phyloP scores from a whole-genome alignment of 2,888 invertebrate species.

The Campaea margaritaria region DNA sequence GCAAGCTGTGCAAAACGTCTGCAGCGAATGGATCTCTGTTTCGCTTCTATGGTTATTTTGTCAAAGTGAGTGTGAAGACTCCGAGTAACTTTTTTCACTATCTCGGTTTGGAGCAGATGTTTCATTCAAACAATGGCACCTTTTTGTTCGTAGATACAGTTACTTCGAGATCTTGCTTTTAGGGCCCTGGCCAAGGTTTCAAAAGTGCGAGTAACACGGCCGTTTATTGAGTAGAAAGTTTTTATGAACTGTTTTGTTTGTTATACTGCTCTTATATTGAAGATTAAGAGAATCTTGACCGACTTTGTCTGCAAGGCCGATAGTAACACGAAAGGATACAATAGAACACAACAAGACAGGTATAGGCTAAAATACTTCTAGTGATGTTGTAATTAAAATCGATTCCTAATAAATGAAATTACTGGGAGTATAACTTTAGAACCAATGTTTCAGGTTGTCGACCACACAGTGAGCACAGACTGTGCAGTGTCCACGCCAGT shows the following conservation, averaged over 20 bases:
- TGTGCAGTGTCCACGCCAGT: no score
- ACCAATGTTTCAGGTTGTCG: no score
- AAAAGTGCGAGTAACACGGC: constrained; percentile 8
- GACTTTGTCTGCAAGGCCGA: constrained; percentile 2
- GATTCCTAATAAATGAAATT: no score
- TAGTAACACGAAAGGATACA: no score
- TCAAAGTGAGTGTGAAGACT: constrained; percentile 55
- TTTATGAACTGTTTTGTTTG: constrained; percentile 25
- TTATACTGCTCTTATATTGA: neutral
- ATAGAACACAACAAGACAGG: no score
- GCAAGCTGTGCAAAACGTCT: constrained; percentile 44
- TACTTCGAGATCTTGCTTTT: constrained; percentile 23
- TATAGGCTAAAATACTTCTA: no score
- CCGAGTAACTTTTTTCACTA: constrained; percentile 18
- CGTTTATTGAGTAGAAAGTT: constrained; percentile 17
- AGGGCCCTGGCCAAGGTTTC: constrained; percentile 18
- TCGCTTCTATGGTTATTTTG: constrained; percentile 25
- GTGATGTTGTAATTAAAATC: no score
- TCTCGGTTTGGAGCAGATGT: constrained; percentile 37
- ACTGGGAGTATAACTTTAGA: no score
- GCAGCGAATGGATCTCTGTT: constrained; percentile 35
- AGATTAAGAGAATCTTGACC: constrained; percentile 16
- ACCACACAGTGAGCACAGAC: no score
- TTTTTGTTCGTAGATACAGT: constrained; percentile 21
- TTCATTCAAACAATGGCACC: constrained; percentile 20